Conservation (phyloP, 2,888 invertebrate genomes). For the Cataglyphis cursor region DNA sequence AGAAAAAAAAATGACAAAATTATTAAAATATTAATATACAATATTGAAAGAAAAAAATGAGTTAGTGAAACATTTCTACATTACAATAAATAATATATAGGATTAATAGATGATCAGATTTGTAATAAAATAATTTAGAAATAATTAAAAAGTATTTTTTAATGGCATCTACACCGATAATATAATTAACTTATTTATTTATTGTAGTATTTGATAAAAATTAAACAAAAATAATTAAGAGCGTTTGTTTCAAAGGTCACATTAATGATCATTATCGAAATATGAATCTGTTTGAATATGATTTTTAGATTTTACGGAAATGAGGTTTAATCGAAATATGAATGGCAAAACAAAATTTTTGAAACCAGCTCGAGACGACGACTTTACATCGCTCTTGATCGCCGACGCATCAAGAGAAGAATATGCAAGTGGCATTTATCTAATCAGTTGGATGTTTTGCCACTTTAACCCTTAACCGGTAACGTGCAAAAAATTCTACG, state of each 20-base stretch:
- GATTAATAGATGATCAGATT: not conserved
- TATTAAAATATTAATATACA: not conserved
- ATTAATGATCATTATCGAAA: too few species aligned
- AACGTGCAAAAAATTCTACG: not conserved
- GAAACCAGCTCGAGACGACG: not conserved
- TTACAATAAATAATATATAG: not conserved
- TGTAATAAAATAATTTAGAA: not conserved
- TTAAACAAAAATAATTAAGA: not conserved
- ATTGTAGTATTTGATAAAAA: not conserved
- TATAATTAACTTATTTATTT: not conserved
- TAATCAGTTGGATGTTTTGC: constrained; percentile 35
- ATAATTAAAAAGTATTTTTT: not conserved
- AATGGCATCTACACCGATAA: not conserved
- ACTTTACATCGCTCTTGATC: not conserved
- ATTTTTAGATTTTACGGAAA: not conserved
- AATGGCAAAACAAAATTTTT: constrained; percentile 1
- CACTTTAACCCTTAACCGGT: constrained; percentile 36
- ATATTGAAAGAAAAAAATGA: not conserved
- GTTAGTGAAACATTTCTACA: not conserved
- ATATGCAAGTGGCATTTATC: constrained; percentile 48
- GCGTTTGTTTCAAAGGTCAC: not conserved
- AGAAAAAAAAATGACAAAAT: not conserved
- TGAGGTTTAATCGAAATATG: not conserved
- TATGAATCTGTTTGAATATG: not conserved
- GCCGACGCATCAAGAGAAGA: not conserved